Evolutionary conservation across 37 sponge, comb jelly and placozoan species (phyloP), one percentile per base, ranked within the genome.

Genomic region (Agelas oroides): DNA sequence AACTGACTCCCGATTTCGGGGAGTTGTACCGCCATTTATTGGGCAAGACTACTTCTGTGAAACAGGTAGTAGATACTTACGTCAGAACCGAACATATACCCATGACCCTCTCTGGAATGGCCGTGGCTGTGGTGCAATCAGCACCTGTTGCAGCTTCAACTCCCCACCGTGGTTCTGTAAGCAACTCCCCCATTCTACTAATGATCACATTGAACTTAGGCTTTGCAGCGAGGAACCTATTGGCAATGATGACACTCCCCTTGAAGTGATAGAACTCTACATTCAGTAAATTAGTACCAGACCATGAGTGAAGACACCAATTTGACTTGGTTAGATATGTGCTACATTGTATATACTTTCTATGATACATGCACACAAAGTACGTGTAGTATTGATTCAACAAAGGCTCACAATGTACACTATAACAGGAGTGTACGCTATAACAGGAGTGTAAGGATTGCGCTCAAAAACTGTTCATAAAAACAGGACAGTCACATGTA

Each of bases 21-120:
- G 71, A 33, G 32, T 33, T 20, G 58, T 71, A 6, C 83, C 83
- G 3, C 60, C 73, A 59, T 82, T 82, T 41, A 37, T 82, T 62
- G 83, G 83, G 31, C 35, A 71, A 12, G 83, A 82, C 46, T 82
- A 82, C 37, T 82, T 82, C 64, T 82, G 83, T 82, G 83, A 71
- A 2, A 82, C 83, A 37, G 83, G 83, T 1, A 71, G 70, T 36
- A 61, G 83, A 20, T 34, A 71, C 41, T 6, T 3, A 1, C 31
- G 16, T 19, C 23, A 27, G 0, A 18, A 71, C 36, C 25, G 11
- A 8, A 58, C 58, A 20, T 82, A 71, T 52, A 58, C 24, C 17
- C 73, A 60, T 1, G 83, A 82, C 59, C 83, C 83, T 36, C 79
- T 79, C 21, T 79, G 79, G 79, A 67, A 79, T 79, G 79, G 79